phyloP scores from a whole-genome alignment of 1,140 invertebrate genomes.

The Scaptodrosophila lebanonensis region DNA sequence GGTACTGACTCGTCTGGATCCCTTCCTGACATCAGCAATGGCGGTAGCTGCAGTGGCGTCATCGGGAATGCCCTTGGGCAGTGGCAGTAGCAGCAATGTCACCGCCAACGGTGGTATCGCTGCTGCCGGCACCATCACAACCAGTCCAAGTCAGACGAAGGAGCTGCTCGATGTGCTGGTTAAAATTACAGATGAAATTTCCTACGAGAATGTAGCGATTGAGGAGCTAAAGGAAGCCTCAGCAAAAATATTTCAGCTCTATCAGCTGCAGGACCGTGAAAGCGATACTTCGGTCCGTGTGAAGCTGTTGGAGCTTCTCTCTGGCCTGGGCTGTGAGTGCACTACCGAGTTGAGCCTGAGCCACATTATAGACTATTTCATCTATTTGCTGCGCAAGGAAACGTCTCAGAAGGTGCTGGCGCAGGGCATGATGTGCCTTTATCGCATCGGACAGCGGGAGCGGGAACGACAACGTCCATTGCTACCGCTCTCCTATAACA shows the following conservation, averaged over 20 bases:
- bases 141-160: slow-evolving; percentile 18
- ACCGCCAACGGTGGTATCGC: not conserved
- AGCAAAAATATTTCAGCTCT: slow-evolving; percentile 54
- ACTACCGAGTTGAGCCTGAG: slow-evolving; percentile 44
- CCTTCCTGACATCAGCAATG: slow-evolving; percentile 23
- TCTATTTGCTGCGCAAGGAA: slow-evolving; percentile 85
- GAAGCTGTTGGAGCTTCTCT: slow-evolving; percentile 58
- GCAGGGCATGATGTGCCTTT: slow-evolving; percentile 66
- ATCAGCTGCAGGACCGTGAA: slow-evolving; percentile 61
- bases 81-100: not conserved
- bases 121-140: too few species aligned
- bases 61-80: not conserved
- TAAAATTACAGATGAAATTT: slow-evolving; percentile 67
- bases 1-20: slow-evolving; percentile 44
- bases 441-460: slow-evolving; percentile 61
- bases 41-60: not conserved
- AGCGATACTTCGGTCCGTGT: slow-evolving; percentile 66
- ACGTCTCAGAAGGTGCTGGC: slow-evolving; percentile 87
- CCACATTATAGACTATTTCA: slow-evolving; percentile 82
- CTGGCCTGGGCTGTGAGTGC: slow-evolving; percentile 56
- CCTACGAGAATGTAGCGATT: slow-evolving; percentile 52
- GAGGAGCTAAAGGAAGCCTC: slow-evolving; percentile 54
- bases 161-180: slow-evolving; percentile 65
- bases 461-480: slow-evolving; percentile 36
- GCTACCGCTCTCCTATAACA: slow-evolving; percentile 57